Evolutionary conservation across 1,140 invertebrate species (phyloP), one percentile per base, ranked within the genome.

Genomic region (Diachasma alloeum): DNA sequence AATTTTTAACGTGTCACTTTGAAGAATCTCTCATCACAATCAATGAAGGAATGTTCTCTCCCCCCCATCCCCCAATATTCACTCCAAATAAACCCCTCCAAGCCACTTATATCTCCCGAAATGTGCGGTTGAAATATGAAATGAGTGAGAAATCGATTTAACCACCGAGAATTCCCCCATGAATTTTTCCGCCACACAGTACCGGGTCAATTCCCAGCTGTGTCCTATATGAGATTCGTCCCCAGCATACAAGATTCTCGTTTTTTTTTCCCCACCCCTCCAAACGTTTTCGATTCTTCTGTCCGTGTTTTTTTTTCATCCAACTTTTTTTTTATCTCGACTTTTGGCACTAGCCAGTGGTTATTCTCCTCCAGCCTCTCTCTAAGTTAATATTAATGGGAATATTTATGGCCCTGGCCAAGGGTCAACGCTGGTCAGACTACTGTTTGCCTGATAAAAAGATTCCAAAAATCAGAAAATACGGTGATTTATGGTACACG

Each of bases 301-400:
- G 70, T 75, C 48, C n/a, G 6, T 17, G 4, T 48, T 75, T 78
- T 68, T 73, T 68, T 69, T 44, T 68, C 39, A 36, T 53, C 36
- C 72, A 19, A 56, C 36, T n/a, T 70, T 36, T 78, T n/a, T 69
- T 68, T 26, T 44, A 73, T 63, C 39, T 75, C 53, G 37, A 74
- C 68, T 26, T 39, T 24, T 48, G 46, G 42, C 48, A 69, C 31
- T 36, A 53, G 36, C 44, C 44, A 70, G 59, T 74, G 73, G 73
- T 75, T 68, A 44, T 67, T 56, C 44, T 46, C 31, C 26, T 67
- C 71, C 56, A 17, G 39, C 66, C 69, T 42, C 79, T 48, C 84
- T 83, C 86, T 89, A 88, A 88, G 85, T 89, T 89, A 88, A 89
- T 89, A 89, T 89, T 89, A 89, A 89, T 89, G 84, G 88, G 87